Evolutionary conservation across 2,888 invertebrate species (phyloP).

Genomic region (Diadegma fenestrale): DNA sequence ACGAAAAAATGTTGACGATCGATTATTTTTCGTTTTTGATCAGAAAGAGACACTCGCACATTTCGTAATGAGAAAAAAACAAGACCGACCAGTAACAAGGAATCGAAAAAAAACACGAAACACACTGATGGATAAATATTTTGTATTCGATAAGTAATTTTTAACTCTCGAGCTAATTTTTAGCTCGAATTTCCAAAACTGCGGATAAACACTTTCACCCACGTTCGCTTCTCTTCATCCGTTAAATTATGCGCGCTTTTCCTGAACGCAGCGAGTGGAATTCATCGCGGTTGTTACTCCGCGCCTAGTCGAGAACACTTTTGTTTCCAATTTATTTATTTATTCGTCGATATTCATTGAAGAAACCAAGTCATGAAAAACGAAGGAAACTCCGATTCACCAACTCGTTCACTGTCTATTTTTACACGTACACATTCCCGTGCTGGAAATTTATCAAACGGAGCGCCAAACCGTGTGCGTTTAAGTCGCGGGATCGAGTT

Average conservation of each 20-base stretch:
- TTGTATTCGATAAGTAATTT: not conserved
- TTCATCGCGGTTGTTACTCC: not conserved
- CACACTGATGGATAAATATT: not conserved
- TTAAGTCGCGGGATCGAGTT: slow-evolving; percentile 50
- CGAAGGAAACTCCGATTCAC: not conserved
- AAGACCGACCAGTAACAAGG: not conserved
- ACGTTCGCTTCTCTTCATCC: slow-evolving; percentile 37
- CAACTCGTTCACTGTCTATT: not conserved
- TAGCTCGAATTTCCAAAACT: slow-evolving; percentile 29
- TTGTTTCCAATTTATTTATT: slow-evolving; percentile 1
- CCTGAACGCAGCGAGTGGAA: slow-evolving; percentile 1
- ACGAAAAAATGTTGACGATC: not conserved
- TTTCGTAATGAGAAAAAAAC: not conserved
- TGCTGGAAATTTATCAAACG: not conserved
- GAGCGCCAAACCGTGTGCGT: slow-evolving; percentile 13
- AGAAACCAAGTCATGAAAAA: not conserved
- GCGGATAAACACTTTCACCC: slow-evolving; percentile 53
- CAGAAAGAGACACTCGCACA: not conserved
- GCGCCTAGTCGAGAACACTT: not conserved
- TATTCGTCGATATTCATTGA: not conserved
- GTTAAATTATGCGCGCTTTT: slow-evolving; percentile 54
- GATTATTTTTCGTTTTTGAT: not conserved
- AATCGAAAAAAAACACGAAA: not conserved
- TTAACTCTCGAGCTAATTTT: not conserved
- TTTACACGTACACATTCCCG: not conserved